phyloP scores from a whole-genome alignment of 2,888 invertebrate genomes.

The Parapristionchus giblindavisi region DNA sequence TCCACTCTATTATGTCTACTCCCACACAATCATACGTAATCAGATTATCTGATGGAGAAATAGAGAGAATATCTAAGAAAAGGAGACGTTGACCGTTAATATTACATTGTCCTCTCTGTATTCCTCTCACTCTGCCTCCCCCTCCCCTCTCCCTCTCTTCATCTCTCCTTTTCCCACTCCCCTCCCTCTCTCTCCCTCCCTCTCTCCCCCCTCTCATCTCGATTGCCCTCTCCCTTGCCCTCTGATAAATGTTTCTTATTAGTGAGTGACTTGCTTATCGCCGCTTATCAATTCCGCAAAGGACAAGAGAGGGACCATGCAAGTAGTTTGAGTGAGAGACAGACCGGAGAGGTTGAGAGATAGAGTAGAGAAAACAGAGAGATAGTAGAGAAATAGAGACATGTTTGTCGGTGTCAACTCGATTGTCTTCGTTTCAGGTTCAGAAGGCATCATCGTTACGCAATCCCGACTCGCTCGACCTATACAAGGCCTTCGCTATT shows the following conservation, averaged over 20 bases:
- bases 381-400: constrained; percentile 18
- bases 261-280: too few relatives aligned
- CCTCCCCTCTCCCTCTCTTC: not conserved
- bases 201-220: too few relatives aligned
- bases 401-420: not conserved
- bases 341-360: not conserved
- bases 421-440: constrained; percentile 61
- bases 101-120: not conserved
- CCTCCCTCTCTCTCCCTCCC: too few relatives aligned
- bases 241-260: too few relatives aligned
- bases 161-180: not conserved
- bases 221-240: too few relatives aligned
- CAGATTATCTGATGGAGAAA: too few relatives aligned
- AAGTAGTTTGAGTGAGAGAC: not conserved
- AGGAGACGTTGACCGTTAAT: not conserved
- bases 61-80: too few relatives aligned
- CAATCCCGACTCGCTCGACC: constrained; percentile 72
- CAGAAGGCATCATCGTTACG: constrained; percentile 73
- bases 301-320: not conserved
- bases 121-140: not conserved
- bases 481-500: constrained; percentile 43
- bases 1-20: not conserved
- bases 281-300: not conserved
- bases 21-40: too few relatives aligned
- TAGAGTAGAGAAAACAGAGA: constrained; percentile 6